Percentiles rank a stretch among this genome's conserved stretches.
Conservation (phyloP, 2,113 vertebrate genomes). For the Ammodytes marinus region DNA sequence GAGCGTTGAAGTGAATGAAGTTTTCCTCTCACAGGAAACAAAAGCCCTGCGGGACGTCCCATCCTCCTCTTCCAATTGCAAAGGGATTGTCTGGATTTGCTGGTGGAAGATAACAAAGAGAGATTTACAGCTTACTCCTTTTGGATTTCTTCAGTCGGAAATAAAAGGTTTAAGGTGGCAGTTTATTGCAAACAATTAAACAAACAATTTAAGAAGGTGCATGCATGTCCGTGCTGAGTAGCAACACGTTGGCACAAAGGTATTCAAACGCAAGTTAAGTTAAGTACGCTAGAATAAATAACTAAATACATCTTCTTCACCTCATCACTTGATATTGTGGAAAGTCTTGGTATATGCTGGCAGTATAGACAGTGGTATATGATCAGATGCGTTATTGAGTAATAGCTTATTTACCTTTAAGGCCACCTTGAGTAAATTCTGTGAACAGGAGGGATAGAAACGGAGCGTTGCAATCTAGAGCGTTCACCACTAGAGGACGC, state of each 20-base stretch:
- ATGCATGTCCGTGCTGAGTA: not conserved
- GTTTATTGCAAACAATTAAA: constrained; percentile 1
- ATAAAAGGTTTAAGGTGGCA: constrained; percentile 6
- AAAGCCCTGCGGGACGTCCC: constrained; percentile 50
- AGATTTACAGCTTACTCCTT: constrained; percentile 31
- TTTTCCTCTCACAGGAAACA: constrained; percentile 65
- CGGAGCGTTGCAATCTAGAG: too few species aligned
- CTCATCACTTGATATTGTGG: too few species aligned
- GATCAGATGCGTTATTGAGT: too few species aligned
- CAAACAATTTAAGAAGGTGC: not conserved
- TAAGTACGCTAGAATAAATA: too few species aligned
- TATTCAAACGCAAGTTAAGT: not conserved
- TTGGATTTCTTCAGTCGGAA: constrained; percentile 5
- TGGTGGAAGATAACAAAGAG: constrained; percentile 33
- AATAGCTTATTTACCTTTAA: too few species aligned
- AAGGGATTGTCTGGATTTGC: constrained; percentile 39
- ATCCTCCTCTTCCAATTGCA: constrained; percentile 56
- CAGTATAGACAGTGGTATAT: too few species aligned
- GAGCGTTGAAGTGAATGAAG: constrained; percentile 49
- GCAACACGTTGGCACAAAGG: not conserved
- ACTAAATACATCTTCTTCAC: too few species aligned
- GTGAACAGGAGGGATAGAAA: too few species aligned
- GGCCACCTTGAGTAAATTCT: too few species aligned
- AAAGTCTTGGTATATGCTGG: too few species aligned
- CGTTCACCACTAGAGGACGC: too few species aligned